These are phyloP conservation scores for Cyclopterus lumpus DNA, from an alignment of 2,797 vertebrate species.

Conservation along the genomic window DNA sequence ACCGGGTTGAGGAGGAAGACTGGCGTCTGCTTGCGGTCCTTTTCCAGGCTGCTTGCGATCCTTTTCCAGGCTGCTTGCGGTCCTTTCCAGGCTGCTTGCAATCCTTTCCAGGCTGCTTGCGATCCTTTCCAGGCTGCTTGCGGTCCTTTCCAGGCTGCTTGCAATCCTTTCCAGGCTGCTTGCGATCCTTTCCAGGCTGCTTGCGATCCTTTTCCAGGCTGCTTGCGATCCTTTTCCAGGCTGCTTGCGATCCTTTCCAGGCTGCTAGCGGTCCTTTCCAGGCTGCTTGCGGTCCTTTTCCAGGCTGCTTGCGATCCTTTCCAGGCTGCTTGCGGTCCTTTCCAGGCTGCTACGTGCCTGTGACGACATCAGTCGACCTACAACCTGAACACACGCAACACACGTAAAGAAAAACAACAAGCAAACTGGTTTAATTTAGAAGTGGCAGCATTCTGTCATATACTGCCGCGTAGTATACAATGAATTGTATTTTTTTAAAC, in stretches of 20 bases:
- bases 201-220: constrained; percentile 1
- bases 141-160: too few relatives aligned
- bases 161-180: constrained; percentile 1
- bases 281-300: constrained; percentile 12
- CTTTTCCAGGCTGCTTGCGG: constrained; percentile 15
- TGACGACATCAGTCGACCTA: background rate
- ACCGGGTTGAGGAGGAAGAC: constrained; percentile 20
- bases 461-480: too few relatives aligned
- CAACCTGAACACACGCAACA: background rate
- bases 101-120: constrained; percentile 15
- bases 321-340: constrained; percentile 10
- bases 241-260: constrained; percentile 9
- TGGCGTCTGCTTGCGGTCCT: constrained; percentile 4
- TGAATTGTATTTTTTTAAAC: background rate
- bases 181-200: too few relatives aligned
- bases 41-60: constrained; percentile 3
- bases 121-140: constrained; percentile 1
- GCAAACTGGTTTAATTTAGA: background rate
- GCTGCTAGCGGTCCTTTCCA: too few relatives aligned
- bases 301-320: constrained; percentile 1
- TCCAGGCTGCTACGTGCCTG: constrained; percentile 2
- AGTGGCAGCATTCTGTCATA: background rate
- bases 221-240: too few relatives aligned
- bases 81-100: background rate
- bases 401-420: background rate